These are phyloP conservation scores for Phyllotreta cruciferae DNA, from an alignment of 2,888 invertebrate genomes.

Conservation along the genomic window DNA sequence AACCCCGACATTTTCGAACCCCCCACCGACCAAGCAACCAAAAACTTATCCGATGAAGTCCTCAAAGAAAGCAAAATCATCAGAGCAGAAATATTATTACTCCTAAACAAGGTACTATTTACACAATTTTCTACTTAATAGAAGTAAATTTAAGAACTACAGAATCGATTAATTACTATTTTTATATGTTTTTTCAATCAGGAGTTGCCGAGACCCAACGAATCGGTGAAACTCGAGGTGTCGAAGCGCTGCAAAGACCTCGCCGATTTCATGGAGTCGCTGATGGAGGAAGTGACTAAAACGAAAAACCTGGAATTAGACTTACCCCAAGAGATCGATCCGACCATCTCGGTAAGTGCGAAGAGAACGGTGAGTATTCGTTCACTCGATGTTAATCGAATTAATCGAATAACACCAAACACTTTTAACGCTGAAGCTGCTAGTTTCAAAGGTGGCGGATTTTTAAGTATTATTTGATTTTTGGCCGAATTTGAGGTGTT, in stretches of 20 bases:
- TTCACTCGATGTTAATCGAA: conserved; percentile 17
- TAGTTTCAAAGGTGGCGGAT: conserved; percentile 23
- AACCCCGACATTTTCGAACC: conserved; percentile 78
- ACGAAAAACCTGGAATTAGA: conserved; percentile 64
- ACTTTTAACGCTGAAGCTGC: too few species aligned
- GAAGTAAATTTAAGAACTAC: not conserved
- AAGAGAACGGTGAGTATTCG: conserved; percentile 44
- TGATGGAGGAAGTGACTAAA: conserved; percentile 73
- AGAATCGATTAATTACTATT: too few species aligned
- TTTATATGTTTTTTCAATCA: conserved; percentile 35
- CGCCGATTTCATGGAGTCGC: conserved; percentile 75
- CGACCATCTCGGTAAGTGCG: conserved; percentile 69
- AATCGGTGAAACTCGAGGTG: conserved; percentile 70
- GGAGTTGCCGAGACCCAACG: conserved; percentile 57
- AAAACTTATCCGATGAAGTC: conserved; percentile 67
- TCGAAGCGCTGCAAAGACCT: conserved; percentile 76
- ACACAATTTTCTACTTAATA: not conserved
- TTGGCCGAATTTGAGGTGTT: not conserved
- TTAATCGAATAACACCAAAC: too few species aligned
- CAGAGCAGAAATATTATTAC: conserved; percentile 71
- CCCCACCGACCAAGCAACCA: conserved; percentile 54
- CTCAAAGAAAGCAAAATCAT: conserved; percentile 67
- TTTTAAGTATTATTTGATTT: not conserved
- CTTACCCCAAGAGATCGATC: conserved; percentile 67
- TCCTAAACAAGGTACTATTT: conserved; percentile 71